Conservation (phyloP, 2,888 invertebrate species). For the Nomada ruficornis region DNA sequence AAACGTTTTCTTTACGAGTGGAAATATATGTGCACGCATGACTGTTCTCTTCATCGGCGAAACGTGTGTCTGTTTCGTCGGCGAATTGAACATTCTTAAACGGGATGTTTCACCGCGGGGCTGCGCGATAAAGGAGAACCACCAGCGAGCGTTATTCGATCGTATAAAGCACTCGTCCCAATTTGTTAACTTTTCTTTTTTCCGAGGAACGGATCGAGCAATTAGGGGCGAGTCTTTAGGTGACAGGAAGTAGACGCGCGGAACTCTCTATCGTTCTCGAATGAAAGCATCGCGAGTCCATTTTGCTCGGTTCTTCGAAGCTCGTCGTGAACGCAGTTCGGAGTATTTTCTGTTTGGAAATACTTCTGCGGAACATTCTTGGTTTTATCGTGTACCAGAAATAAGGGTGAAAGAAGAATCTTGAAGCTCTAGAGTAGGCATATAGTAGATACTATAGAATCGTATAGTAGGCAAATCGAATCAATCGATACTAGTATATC, state of each 20-base stretch:
- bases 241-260: neutral
- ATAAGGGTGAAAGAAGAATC: too few species aligned
- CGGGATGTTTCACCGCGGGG: neutral
- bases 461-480: neutral
- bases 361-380: too few species aligned
- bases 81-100: too few species aligned
- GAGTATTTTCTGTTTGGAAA: too few species aligned
- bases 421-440: too few species aligned
- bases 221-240: neutral
- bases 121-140: neutral
- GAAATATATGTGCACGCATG: neutral
- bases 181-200: neutral
- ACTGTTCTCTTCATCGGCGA: neutral
- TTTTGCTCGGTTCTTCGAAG: too few species aligned
- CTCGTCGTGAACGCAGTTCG: too few species aligned
- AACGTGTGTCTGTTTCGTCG: neutral
- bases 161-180: neutral
- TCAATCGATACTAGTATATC: neutral
- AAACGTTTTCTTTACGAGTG: conserved; percentile 8
- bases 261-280: neutral
- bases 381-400: too few species aligned
- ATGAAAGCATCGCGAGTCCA: too few species aligned
- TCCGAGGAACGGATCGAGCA: neutral
- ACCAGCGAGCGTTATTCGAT: neutral
- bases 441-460: too few species aligned